Conservation (phyloP, 2,797 vertebrate genomes). For the Pachyuromys duprasi region DNA sequence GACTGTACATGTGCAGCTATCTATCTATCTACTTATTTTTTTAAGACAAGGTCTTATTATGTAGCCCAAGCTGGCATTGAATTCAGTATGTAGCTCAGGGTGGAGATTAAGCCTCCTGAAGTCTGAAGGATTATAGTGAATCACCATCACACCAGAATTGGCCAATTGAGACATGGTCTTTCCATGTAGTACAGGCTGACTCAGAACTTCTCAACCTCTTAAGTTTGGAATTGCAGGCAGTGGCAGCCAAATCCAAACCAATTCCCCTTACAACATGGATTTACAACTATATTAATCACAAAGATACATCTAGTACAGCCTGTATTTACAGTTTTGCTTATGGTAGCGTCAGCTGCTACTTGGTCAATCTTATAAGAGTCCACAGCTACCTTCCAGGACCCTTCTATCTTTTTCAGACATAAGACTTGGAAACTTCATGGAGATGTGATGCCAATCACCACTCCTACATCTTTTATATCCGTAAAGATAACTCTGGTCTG, state of each 20-base stretch:
- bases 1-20: background rate
- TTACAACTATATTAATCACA: conserved; percentile 5
- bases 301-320: background rate
- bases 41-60: background rate
- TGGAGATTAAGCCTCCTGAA: background rate
- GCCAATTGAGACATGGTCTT: background rate
- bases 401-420: background rate
- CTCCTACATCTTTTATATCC: background rate
- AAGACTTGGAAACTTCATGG: conserved; percentile 5
- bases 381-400: background rate
- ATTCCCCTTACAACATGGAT: background rate
- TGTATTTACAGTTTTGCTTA: background rate
- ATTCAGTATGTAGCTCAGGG: background rate
- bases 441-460: background rate
- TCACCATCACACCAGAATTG: background rate
- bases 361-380: background rate
- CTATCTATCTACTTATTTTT: background rate
- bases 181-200: background rate
- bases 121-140: background rate
- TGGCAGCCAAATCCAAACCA: background rate
- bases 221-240: background rate
- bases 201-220: background rate
- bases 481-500: background rate
- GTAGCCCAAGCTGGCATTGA: background rate
- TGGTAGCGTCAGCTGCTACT: background rate